Percentiles rank a stretch among this genome's conserved stretches.
phyloP scores from a whole-genome alignment of 1,140 invertebrate genomes.

The Drosophila paulistorum region DNA sequence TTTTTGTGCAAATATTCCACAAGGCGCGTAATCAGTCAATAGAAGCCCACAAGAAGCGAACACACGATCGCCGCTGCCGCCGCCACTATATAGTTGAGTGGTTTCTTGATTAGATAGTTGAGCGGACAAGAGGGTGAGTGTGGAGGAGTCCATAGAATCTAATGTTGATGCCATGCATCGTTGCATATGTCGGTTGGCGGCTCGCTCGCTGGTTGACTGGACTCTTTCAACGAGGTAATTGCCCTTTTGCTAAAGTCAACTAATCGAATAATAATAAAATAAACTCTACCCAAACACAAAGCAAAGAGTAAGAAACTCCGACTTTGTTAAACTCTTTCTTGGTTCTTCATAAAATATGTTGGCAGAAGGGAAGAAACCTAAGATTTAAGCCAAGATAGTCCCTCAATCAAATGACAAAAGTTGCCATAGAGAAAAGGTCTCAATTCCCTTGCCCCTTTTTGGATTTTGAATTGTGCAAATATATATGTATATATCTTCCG shows the following conservation, averaged over 20 bases:
- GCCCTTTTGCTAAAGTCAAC: neutral
- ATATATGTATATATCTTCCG: neutral
- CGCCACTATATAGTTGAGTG: constrained; percentile 1
- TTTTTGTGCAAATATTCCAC: constrained; percentile 1
- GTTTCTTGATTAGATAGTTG: neutral
- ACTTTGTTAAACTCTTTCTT: too few relatives aligned
- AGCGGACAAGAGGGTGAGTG: neutral
- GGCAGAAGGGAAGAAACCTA: too few relatives aligned
- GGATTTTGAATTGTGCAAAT: too few relatives aligned
- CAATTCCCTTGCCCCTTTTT: too few relatives aligned
- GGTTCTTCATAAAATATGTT: too few relatives aligned
- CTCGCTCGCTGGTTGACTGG: constrained; percentile 17
- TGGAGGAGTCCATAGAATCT: constrained; percentile 33
- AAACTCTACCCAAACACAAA: neutral
- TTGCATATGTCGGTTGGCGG: constrained; percentile 52
- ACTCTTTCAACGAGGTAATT: constrained; percentile 10
- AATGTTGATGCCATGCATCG: constrained; percentile 51
- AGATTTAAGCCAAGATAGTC: too few relatives aligned
- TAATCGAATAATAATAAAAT: constrained; percentile 10
- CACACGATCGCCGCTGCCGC: neutral
- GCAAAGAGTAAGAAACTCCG: neutral
- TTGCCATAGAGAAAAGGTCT: too few relatives aligned
- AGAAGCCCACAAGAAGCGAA: neutral
- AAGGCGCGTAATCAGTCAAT: constrained; percentile 9
- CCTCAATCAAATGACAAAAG: too few relatives aligned